Base-by-base conservation (phyloP, 35 echinoderm and acorn worm genomes). In the Amphiura filiformis region DNA sequence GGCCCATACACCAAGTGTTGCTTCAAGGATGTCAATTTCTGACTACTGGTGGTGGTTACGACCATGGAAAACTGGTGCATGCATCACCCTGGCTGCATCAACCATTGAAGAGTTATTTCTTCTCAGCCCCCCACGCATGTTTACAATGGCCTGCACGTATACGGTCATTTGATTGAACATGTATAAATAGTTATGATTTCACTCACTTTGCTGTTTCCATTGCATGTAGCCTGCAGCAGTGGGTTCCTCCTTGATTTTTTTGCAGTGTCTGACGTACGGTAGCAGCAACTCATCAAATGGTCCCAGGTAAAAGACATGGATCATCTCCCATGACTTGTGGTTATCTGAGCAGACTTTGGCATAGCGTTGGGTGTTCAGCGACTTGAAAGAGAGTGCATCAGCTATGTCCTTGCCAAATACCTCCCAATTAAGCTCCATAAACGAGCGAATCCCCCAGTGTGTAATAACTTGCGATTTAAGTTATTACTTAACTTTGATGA, bases 261-360 rank as follows among this genome's bases (percentile, higher is more conserved):
- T 34, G 34, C 86, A 77, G 12, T 88, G 84, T 13, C 84, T 0
- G 1, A 88, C 79, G 34, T 88, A 88, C 0, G 86, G 91, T 31
- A 93, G 9, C 7, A 88, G 18, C 37, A 93, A 39, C 83, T 88
- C 85, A 38, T 79, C 34, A 49, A 93, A 44, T 23, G 78, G 76
- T 37, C 86, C 84, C 36, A 41, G 11, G 75, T 82, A 83, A 0
- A 86, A 33, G 1, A 93, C 82, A 18, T 83, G 88, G 4, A 93
- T 41, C 57, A 93, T 56, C 38, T 93, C 85, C 78, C 85, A 88
- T 79, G 91, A 65, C 41, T 88, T 93, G 65, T 93, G 85, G 35
- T 93, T 78, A 79, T 82, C 86, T 34, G 78, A 88, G 1, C 85
- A 76, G 1, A 36, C 65, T 37, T 76, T 80, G 22, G 78, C 85